Evolutionary conservation across 2,113 vertebrate species (phyloP).

Genomic region (Crotophaga sulcirostris): DNA sequence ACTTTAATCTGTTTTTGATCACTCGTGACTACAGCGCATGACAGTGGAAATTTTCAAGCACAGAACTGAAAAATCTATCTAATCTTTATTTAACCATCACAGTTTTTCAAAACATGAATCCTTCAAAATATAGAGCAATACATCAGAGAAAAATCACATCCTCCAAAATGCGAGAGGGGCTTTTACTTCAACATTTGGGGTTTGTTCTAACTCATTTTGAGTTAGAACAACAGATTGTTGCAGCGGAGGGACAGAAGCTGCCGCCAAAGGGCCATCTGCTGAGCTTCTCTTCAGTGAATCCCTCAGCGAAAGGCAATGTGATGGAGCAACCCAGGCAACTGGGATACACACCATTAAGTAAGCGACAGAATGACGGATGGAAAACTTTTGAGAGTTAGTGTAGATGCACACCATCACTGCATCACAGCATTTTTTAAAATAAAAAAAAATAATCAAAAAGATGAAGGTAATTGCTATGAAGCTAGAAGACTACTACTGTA

Average conservation of each 20-base stretch:
- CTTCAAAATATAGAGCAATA: background rate
- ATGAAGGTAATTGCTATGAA: background rate
- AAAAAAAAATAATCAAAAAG: slow-evolving; percentile 64
- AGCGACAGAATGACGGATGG: slow-evolving; percentile 86
- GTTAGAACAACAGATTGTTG: slow-evolving; percentile 67
- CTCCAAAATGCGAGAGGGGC: background rate
- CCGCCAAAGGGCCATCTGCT: slow-evolving; percentile 76
- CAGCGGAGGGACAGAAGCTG: slow-evolving; percentile 54
- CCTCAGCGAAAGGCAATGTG: slow-evolving; percentile 69
- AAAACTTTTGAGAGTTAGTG: slow-evolving; percentile 70
- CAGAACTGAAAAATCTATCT: background rate
- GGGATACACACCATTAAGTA: slow-evolving; percentile 86
- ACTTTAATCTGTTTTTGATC: background rate
- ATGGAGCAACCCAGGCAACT: slow-evolving; percentile 77
- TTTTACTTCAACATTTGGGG: slow-evolving; percentile 26
- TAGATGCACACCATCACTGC: slow-evolving; percentile 69
- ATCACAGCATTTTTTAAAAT: background rate
- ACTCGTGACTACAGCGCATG: background rate
- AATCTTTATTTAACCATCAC: background rate
- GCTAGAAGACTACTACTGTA: background rate
- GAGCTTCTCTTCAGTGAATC: slow-evolving; percentile 73
- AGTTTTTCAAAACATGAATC: background rate
- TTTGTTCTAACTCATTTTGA: slow-evolving; percentile 38
- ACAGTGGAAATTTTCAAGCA: background rate
- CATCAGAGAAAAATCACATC: background rate